Evolutionary conservation across 1,140 invertebrate species (phyloP).

Genomic region (Psix sp.): DNA sequence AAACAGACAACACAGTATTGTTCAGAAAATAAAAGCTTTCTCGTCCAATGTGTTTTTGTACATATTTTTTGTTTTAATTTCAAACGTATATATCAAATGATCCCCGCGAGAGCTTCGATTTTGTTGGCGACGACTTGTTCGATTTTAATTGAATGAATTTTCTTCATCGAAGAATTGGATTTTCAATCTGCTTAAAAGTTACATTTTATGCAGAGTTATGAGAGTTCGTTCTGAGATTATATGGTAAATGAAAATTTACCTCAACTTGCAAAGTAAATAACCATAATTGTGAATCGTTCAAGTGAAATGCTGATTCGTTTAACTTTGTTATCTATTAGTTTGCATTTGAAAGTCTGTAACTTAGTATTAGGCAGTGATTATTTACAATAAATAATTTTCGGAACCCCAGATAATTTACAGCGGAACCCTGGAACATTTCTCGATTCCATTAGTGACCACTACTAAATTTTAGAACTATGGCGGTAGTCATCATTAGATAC

Average conservation of each 20-base stretch:
- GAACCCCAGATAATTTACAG: constrained; percentile 10
- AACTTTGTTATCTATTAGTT: constrained; percentile 21
- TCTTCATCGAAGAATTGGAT: constrained; percentile 7
- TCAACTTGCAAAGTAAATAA: constrained; percentile 6
- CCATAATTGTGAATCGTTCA: constrained; percentile 3
- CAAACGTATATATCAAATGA: no score
- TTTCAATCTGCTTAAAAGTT: constrained; percentile 22
- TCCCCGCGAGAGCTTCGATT: not conserved
- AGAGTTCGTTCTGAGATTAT: not conserved
- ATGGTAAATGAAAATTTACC: not conserved
- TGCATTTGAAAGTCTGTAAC: not conserved
- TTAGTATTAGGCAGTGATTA: constrained; percentile 4
- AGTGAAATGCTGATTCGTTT: constrained; percentile 4
- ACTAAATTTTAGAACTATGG: no score
- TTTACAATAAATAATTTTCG: constrained; percentile 19
- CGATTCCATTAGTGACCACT: constrained; percentile 19
- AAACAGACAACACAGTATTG: no score
- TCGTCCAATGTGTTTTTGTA: no score
- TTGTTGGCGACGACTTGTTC: no score
- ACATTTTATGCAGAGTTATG: constrained; percentile 3
- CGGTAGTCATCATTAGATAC: no score
- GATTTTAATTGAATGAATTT: constrained; percentile 1
- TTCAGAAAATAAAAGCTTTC: no score
- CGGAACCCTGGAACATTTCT: constrained; percentile 13
- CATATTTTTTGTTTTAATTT: no score